Base-by-base conservation (phyloP, 2,888 invertebrate genomes). In the Lepidocyrtinus sp. region DNA sequence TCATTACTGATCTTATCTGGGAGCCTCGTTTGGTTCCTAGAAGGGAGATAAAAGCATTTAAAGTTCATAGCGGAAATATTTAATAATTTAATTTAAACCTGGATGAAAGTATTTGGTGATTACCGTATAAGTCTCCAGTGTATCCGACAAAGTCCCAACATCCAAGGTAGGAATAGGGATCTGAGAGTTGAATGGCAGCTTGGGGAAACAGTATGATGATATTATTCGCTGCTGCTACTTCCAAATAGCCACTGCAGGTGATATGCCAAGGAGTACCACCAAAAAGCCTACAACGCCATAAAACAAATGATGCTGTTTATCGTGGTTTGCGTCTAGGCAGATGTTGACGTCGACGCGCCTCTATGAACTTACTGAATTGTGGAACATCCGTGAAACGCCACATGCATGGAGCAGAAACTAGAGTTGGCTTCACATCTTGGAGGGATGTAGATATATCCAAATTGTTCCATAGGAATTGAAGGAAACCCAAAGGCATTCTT, bases 111-210 rank as follows among this genome's bases (percentile, higher is more conserved):
- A 2, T 12, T 25, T n/a, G 12, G 61, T n/a, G 7, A 17, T 19
- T 79, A 83, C 83, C 83, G 55, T 83, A 83, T 9, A 83, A 45
- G 7, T 75, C 74, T 46, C 85, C 85, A 22, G 85, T 84, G 65
- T 85, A 85, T n/a, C 85, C 85, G 9, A 84, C 85, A 69, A 85
- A 84, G 59, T 85, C 85, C 85, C 85, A 85, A 62, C 85, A 85
- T 61, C 85, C 85, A 9, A 83, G 74, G 63, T 84, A 77, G 3
- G 83, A 82, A 76, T 84, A 85, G 2, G 85, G 85, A 68, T 85
- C 85, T 5, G 83, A 81, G 19, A 79, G 67, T 21, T 81, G 81
- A 65, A 83, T 83, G 1, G 83, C 81, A 45, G 83, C 83, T 81
- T 83, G 83, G n/a, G 83, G 83, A 63, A 83, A 83, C 1, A 83